These are phyloP conservation scores for Carpatolechia fugitivella DNA, from an alignment of 2,888 invertebrate genomes.

Conservation along the genomic window DNA sequence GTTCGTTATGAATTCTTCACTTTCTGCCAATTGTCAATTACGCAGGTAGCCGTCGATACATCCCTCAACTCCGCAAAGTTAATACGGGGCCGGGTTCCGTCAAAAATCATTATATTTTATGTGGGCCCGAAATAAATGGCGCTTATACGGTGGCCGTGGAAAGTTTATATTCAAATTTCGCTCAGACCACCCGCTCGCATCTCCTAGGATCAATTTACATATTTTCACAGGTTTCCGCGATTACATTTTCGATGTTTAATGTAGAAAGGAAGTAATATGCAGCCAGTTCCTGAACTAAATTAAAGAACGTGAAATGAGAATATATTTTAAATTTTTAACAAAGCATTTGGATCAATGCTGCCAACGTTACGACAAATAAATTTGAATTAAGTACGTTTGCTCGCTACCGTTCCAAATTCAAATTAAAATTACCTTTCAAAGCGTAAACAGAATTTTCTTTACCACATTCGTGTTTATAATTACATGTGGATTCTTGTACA, in stretches of 20 bases:
- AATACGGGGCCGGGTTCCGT: conserved; percentile 63
- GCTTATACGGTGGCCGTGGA: conserved; percentile 66
- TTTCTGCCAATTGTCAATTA: conserved; percentile 11
- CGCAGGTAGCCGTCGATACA: conserved; percentile 49
- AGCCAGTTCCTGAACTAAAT: conserved; percentile 24
- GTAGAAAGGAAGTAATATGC: conserved; percentile 30
- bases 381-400: not conserved
- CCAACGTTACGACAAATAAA: not conserved
- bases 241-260: conserved; percentile 59
- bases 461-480: conserved; percentile 53
- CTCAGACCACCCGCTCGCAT: conserved; percentile 71
- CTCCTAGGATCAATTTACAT: conserved; percentile 79
- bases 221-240: conserved; percentile 75
- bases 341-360: not conserved
- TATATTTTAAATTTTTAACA: not conserved
- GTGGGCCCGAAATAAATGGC: conserved; percentile 74
- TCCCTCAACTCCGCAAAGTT: conserved; percentile 61
- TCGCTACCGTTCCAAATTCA: conserved; percentile 2
- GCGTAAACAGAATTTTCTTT: conserved; percentile 47
- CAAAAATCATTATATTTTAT: conserved; percentile 79
- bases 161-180: conserved; percentile 78
- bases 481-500: conserved; percentile 61
- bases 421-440: conserved; percentile 28
- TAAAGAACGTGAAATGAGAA: not conserved
- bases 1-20: conserved; percentile 7